These are phyloP conservation scores for Drepana falcataria DNA, from an alignment of 2,888 invertebrate species.

Conservation along the genomic window DNA sequence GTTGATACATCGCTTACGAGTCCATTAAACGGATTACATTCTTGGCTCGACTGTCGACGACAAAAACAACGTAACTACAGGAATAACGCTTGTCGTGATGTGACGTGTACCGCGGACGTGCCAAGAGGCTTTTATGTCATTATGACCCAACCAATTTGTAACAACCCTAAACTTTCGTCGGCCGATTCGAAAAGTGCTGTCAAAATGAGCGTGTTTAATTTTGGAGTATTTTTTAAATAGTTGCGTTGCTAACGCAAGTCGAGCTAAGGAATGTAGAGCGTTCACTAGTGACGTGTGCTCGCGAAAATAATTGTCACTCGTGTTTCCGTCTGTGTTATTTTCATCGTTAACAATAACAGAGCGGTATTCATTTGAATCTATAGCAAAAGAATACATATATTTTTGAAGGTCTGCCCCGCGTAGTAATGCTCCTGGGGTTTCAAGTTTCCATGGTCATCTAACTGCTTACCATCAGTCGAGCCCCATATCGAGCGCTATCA, in stretches of 20 bases:
- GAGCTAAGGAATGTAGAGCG: slow-evolving; percentile 36
- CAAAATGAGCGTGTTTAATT: slow-evolving; percentile 33
- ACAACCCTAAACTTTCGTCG: slow-evolving; percentile 2
- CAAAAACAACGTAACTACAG: slow-evolving; percentile 46
- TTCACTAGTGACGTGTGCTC: slow-evolving; percentile 21
- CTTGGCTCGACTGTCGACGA: slow-evolving; percentile 46
- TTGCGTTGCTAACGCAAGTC: slow-evolving; percentile 33
- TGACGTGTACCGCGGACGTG: slow-evolving; percentile 11
- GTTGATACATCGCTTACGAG: slow-evolving; percentile 50
- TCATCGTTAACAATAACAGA: slow-evolving; percentile 3
- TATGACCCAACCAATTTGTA: slow-evolving; percentile 19
- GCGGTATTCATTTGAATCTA: too few relatives aligned
- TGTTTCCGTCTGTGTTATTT: slow-evolving; percentile 14
- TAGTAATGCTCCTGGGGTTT: too few relatives aligned
- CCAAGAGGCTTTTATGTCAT: slow-evolving; percentile 30
- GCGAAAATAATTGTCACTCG: slow-evolving; percentile 28
- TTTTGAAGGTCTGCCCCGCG: too few relatives aligned
- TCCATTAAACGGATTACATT: slow-evolving; percentile 62
- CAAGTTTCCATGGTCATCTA: too few relatives aligned
- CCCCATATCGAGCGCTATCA: too few relatives aligned
- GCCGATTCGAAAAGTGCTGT: slow-evolving; percentile 27
- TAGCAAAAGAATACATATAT: too few relatives aligned
- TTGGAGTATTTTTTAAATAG: slow-evolving; percentile 26
- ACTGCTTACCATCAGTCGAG: too few relatives aligned
- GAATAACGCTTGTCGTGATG: slow-evolving; percentile 33